Conservation (phyloP, 2,888 invertebrate genomes). For the Lepidochitona cinerea region DNA sequence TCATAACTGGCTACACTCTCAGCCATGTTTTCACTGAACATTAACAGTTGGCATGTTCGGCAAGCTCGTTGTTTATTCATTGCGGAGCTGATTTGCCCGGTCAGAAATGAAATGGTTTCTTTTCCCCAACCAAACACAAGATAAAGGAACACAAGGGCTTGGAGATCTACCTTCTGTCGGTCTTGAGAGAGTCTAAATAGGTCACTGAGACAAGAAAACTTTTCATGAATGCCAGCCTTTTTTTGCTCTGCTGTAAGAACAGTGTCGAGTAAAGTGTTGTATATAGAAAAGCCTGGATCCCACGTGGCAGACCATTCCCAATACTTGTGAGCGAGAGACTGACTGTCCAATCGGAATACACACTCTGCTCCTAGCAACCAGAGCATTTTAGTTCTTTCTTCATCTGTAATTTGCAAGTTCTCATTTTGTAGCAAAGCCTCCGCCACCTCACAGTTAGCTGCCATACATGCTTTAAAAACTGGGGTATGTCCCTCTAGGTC, state of each 20-base stretch:
- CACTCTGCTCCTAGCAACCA: conserved; percentile 4
- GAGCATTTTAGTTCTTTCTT: neutral
- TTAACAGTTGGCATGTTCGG: neutral
- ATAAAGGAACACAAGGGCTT: neutral
- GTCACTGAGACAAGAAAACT: neutral
- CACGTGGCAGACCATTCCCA: neutral
- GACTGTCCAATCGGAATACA: neutral
- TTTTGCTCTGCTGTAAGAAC: neutral
- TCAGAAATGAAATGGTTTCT: neutral
- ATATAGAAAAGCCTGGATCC: neutral
- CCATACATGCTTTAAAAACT: neutral
- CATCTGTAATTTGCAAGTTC: neutral
- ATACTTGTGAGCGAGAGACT: neutral
- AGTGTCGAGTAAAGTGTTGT: neutral
- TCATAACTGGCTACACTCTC: neutral
- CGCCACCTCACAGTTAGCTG: neutral
- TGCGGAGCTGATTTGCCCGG: neutral
- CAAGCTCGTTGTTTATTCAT: neutral
- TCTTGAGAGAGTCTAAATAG: neutral
- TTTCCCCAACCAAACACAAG: neutral
- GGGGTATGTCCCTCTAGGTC: neutral
- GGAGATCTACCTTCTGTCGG: neutral
- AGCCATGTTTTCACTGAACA: neutral
- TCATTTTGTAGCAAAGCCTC: neutral
- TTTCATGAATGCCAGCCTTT: neutral